Evolutionary conservation across 2,113 vertebrate species (phyloP).

Genomic region (Myodes glareolus): DNA sequence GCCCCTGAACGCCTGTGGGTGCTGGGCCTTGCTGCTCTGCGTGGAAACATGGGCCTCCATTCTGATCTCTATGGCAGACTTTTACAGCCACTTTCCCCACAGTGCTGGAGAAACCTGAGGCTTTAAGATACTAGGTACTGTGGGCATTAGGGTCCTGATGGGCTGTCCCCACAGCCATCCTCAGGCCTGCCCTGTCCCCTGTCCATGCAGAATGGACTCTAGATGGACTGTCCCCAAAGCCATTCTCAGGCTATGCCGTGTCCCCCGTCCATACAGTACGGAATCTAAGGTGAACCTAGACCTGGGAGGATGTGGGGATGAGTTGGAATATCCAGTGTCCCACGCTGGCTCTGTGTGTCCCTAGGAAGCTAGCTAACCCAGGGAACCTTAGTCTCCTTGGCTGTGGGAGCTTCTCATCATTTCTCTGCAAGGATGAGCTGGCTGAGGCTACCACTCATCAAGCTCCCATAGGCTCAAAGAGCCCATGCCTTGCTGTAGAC

Average conservation of each 20-base stretch:
- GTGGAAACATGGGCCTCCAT: not conserved
- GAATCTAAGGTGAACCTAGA: accelerated
- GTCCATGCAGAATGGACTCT: not conserved
- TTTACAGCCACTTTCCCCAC: not conserved
- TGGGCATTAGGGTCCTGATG: not conserved
- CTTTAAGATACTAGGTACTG: not conserved
- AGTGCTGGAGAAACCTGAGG: not conserved
- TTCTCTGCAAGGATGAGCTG: not conserved
- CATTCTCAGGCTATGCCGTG: not conserved
- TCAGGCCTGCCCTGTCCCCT: not conserved
- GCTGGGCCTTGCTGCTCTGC: not conserved
- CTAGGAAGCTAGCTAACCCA: no score
- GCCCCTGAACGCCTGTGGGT: not conserved
- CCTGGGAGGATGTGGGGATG: not conserved
- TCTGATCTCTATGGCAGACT: not conserved
- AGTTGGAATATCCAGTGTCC: no score
- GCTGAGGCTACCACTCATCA: accelerated
- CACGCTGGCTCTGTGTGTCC: not conserved
- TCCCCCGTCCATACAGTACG: no score
- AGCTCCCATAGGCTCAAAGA: not conserved
- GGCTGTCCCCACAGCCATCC: not conserved
- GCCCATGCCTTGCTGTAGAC: accelerated
- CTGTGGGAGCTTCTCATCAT: not conserved
- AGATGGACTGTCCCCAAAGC: not conserved
- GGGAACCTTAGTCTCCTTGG: not conserved